Conservation (phyloP, 1,140 invertebrate genomes). For the Conus ventricosus region DNA sequence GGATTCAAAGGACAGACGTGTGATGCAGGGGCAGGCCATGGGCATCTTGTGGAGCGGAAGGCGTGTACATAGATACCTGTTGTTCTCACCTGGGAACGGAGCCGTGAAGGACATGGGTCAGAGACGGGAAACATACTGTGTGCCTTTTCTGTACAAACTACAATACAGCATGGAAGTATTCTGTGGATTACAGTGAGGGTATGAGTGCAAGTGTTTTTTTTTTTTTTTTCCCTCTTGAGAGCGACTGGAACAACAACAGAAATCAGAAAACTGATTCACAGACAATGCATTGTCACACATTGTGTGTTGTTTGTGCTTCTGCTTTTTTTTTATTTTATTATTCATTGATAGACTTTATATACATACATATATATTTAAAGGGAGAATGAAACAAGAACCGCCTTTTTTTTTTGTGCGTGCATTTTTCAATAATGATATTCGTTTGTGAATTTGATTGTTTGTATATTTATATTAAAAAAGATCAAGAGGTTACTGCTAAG, state of each 20-base stretch:
- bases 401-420: neutral
- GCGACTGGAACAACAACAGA: neutral
- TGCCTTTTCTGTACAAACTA: constrained; percentile 7
- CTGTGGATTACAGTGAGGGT: constrained; percentile 2
- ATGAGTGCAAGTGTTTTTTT: neutral
- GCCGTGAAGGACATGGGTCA: neutral
- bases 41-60: constrained; percentile 21
- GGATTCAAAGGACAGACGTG: neutral
- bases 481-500: neutral
- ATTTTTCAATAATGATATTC: neutral
- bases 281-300: neutral
- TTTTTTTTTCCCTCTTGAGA: neutral
- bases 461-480: neutral
- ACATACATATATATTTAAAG: neutral
- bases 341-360: neutral
- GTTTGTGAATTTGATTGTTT: neutral
- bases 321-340: neutral
- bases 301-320: neutral
- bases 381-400: neutral
- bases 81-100: neutral
- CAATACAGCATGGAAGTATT: constrained; percentile 15
- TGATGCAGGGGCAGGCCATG: neutral
- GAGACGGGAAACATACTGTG: neutral
- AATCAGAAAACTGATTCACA: neutral
- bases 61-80: neutral